Percentiles rank a stretch among this genome's conserved stretches.
Evolutionary conservation across 2,888 invertebrate species (phyloP).

Genomic region (Ecdyonurus torrentis): DNA sequence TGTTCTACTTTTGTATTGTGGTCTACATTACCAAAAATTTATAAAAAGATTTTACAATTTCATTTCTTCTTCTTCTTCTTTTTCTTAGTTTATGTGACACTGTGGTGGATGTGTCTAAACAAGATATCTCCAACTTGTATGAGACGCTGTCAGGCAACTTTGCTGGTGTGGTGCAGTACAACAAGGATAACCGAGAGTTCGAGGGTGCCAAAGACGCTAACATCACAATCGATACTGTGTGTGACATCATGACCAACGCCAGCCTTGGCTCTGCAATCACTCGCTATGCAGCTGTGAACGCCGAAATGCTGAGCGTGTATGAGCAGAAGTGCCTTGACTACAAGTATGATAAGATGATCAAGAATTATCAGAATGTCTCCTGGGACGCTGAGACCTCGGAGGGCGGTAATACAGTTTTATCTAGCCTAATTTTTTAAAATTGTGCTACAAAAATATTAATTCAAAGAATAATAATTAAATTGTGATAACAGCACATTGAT

Average conservation of each 20-base stretch:
- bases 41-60: background rate
- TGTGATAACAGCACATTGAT: no score
- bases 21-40: background rate
- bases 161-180: constrained; percentile 86
- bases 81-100: constrained; percentile 51
- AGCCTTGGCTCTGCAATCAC: constrained; percentile 42
- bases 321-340: constrained; percentile 67
- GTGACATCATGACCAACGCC: constrained; percentile 52
- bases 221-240: constrained; percentile 66
- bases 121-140: constrained; percentile 65
- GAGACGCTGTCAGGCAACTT: constrained; percentile 70
- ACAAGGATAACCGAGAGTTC: constrained; percentile 59
- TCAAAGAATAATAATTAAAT: no score
- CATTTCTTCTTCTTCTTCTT: constrained; percentile 19
- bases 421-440: no score
- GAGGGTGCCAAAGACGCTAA: constrained; percentile 38
- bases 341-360: constrained; percentile 58
- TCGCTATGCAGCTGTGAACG: constrained; percentile 56
- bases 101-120: constrained; percentile 35
- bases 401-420: constrained; percentile 47
- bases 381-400: constrained; percentile 47
- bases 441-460: no score
- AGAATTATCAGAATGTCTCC: constrained; percentile 42
- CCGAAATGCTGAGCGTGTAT: constrained; percentile 42
- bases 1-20: background rate